phyloP scores from a whole-genome alignment of 2,888 invertebrate genomes.

The Erpobdella octoculata region DNA sequence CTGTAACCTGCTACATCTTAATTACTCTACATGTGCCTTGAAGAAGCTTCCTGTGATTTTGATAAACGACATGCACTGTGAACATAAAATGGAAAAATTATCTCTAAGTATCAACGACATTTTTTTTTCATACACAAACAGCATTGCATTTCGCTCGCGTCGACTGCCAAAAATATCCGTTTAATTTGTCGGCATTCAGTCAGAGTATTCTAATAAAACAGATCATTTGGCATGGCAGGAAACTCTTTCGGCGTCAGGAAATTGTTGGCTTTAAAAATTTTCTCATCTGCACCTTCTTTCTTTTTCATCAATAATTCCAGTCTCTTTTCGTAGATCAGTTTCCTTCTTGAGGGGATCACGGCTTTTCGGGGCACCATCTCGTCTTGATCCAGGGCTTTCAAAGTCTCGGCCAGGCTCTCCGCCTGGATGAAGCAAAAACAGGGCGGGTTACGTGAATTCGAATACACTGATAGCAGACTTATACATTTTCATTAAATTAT shows the following conservation, averaged over 20 bases:
- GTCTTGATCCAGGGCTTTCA: conserved; percentile 26
- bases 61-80: no score
- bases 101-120: not conserved
- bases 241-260: conserved; percentile 28
- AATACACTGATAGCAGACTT: no score
- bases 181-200: not conserved
- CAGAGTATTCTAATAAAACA: conserved; percentile 11
- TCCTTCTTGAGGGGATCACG: conserved; percentile 9
- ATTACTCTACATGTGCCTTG: no score
- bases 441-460: no score
- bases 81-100: not conserved
- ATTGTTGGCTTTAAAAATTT: conserved; percentile 13
- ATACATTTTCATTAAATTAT: no score
- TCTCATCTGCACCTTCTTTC: conserved; percentile 26
- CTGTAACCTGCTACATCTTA: no score
- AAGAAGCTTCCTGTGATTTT: no score
- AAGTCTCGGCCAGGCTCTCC: conserved; percentile 23
- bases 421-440: conserved; percentile 19
- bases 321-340: conserved; percentile 29
- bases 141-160: not conserved
- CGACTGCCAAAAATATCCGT: not conserved
- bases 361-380: conserved; percentile 24
- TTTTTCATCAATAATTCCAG: conserved; percentile 30
- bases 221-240: conserved; percentile 19
- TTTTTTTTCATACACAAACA: not conserved